A percentile compares a stretch with the other conserved stretches of the same genome.
Evolutionary conservation across 2,797 vertebrate species (phyloP).

Genomic region (Huso huso): DNA sequence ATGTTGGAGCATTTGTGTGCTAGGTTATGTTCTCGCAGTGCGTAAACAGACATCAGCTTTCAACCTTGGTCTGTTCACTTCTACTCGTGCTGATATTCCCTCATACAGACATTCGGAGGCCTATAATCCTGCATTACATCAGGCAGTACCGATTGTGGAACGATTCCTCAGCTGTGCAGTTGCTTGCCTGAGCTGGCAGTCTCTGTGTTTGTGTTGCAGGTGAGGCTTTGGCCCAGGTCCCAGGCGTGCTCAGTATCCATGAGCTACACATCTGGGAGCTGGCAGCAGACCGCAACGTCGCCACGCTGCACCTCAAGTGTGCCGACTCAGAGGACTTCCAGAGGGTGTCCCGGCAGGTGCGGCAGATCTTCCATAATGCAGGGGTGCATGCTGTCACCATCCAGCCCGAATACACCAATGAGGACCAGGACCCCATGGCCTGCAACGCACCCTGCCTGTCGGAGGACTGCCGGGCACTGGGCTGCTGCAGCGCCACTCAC

Average conservation of each 20-base stretch:
- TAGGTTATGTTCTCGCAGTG: too few relatives aligned
- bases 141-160: not conserved
- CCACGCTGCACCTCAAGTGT: conserved; percentile 65
- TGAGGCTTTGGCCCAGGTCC: conserved; percentile 43
- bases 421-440: conserved; percentile 17
- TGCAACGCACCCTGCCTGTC: conserved; percentile 58
- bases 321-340: conserved; percentile 34
- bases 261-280: conserved; percentile 74
- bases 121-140: too few relatives aligned
- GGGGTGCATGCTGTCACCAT: conserved; percentile 69
- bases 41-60: too few relatives aligned
- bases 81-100: too few relatives aligned
- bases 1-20: too few relatives aligned
- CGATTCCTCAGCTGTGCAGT: not conserved
- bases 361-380: conserved; percentile 57
- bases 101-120: too few relatives aligned
- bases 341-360: conserved; percentile 41
- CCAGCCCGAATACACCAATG: conserved; percentile 57
- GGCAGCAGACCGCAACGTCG: conserved; percentile 60
- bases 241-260: conserved; percentile 57
- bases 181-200: not conserved
- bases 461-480: conserved; percentile 39
- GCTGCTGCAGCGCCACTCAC: conserved; percentile 49
- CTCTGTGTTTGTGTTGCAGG: conserved; percentile 41
- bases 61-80: not conserved